Evolutionary conservation across 2,888 invertebrate genomes (phyloP).

Genomic region (Cylindroiulus punctatus): DNA sequence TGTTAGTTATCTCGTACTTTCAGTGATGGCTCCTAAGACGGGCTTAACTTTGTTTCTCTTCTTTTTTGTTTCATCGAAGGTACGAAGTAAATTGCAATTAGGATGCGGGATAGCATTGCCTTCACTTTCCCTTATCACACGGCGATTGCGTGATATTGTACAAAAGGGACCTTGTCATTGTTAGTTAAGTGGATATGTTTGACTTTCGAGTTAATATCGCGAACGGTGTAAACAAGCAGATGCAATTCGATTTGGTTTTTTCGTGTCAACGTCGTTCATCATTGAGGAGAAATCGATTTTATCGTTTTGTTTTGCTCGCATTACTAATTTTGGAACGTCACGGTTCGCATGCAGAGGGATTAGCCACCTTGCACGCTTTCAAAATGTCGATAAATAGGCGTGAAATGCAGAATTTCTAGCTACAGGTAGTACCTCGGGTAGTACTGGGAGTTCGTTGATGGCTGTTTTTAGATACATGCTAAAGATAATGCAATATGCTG

Average conservation of each 20-base stretch:
- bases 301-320: neutral
- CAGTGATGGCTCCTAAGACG: conserved; percentile 47
- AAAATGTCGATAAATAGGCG: neutral
- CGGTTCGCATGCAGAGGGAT: neutral
- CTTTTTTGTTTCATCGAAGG: conserved; percentile 40
- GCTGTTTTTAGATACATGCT: neutral
- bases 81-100: conserved; percentile 43
- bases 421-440: neutral
- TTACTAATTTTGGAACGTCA: conserved; percentile 15
- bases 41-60: conserved; percentile 14
- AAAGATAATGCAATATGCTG: neutral
- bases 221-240: neutral
- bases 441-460: too few relatives aligned
- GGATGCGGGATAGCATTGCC: conserved; percentile 21
- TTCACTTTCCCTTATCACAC: neutral
- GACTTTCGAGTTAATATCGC: neutral
- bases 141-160: neutral
- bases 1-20: conserved; percentile 48
- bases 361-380: neutral
- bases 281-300: conserved; percentile 17
- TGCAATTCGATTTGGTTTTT: neutral
- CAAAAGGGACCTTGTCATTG: neutral
- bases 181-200: neutral
- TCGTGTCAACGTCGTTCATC: neutral
- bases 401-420: neutral